Evolutionary conservation across 2,113 vertebrate species (phyloP).

Genomic region (Phodopus roborovskii): DNA sequence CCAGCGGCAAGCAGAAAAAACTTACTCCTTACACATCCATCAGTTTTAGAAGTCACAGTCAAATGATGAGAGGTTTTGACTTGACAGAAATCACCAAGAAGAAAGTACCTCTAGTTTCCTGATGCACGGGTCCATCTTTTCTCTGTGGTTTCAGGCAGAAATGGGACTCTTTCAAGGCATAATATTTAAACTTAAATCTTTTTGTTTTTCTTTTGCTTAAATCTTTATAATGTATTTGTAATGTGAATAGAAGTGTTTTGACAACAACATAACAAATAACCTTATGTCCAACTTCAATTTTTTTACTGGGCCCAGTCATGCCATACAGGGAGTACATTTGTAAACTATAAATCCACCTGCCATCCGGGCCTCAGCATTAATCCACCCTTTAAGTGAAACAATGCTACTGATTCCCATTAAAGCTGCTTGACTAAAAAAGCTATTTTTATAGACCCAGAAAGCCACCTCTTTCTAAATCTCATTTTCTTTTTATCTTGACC

Average conservation of each 20-base stretch:
- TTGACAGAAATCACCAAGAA: conserved; percentile 52
- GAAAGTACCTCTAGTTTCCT: neutral
- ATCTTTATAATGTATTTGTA: conserved; percentile 1
- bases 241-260: conserved; percentile 49
- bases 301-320: conserved; percentile 60
- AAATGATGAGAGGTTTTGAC: neutral
- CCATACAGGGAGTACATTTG: conserved; percentile 62
- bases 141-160: neutral
- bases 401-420: conserved; percentile 77
- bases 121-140: neutral
- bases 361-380: conserved; percentile 59
- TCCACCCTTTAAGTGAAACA: conserved; percentile 77
- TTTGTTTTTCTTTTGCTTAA: neutral
- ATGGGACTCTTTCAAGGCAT: conserved; percentile 22
- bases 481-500: conserved; percentile 80
- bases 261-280: conserved; percentile 50
- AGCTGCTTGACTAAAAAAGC: conserved; percentile 74
- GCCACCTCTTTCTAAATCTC: conserved; percentile 75
- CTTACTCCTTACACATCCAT: no score
- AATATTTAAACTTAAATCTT: conserved; percentile 43
- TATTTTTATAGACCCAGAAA: conserved; percentile 77
- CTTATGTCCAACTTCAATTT: conserved; percentile 14
- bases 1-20: no score
- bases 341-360: conserved; percentile 71
- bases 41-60: conserved; percentile 31